phyloP scores from a whole-genome alignment of 2,113 vertebrate species.

The Thamnophis sirtalis region DNA sequence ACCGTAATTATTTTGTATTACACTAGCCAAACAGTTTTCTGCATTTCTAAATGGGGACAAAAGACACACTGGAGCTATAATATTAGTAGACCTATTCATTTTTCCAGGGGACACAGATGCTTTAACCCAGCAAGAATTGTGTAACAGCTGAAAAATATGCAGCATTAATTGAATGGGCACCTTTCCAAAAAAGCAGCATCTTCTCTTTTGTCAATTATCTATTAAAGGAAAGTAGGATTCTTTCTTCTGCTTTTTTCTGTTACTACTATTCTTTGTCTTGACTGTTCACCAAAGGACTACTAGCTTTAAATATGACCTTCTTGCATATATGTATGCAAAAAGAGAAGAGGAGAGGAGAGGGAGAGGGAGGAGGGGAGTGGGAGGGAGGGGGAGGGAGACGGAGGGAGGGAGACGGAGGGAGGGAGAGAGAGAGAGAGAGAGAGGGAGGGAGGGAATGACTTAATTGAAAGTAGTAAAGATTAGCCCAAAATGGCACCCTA shows the following conservation, averaged over 20 bases:
- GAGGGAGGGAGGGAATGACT: constrained; percentile 7
- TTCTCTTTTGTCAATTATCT: background rate
- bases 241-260: background rate
- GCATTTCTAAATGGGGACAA: background rate
- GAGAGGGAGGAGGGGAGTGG: background rate
- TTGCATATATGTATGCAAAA: constrained; percentile 2
- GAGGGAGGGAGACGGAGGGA: background rate
- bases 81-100: constrained; percentile 3
- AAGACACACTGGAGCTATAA: background rate
- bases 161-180: background rate
- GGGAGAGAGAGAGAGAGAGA: background rate
- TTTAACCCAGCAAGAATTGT: background rate
- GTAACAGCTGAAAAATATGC: background rate
- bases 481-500: background rate
- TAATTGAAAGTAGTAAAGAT: constrained; percentile 50
- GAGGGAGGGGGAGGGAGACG: background rate
- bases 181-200: background rate
- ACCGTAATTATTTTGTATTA: background rate
- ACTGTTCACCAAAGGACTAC: constrained; percentile 17
- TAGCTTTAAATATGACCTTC: constrained; percentile 27
- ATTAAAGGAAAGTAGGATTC: background rate
- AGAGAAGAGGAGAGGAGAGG: background rate
- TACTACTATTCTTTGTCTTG: background rate
- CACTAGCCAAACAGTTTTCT: background rate
- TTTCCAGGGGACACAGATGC: background rate